phyloP scores from a whole-genome alignment of 2,113 vertebrate genomes.

The Perognathus longimembris region DNA sequence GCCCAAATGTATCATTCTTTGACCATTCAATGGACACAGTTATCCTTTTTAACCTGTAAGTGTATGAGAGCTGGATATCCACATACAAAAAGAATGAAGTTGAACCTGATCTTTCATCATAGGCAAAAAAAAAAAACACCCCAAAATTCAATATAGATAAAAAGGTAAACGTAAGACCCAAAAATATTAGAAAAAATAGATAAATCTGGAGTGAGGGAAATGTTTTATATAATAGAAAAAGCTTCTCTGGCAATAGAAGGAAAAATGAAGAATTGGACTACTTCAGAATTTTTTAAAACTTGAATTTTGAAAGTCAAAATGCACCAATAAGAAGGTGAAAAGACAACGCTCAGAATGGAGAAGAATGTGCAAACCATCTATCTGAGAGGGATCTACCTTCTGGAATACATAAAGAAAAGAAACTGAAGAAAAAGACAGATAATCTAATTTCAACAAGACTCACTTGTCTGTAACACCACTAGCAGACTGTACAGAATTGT shows the following conservation, averaged over 20 bases:
- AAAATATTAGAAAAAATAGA: not conserved
- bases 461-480: no score
- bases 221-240: no score
- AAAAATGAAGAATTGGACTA: not conserved
- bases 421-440: not conserved
- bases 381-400: not conserved
- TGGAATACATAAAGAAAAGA: not conserved
- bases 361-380: not conserved
- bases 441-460: not conserved
- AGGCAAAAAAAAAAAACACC: not conserved
- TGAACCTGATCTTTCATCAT: not conserved
- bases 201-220: no score
- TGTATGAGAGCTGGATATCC: not conserved
- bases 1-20: not conserved
- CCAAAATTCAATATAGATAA: not conserved
- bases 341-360: not conserved
- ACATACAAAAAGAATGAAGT: not conserved
- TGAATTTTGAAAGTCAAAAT: not conserved
- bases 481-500: no score
- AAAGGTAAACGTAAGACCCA: not conserved
- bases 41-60: not conserved
- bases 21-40: not conserved
- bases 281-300: not conserved
- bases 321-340: constrained; percentile 13
- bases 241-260: not conserved